Base-by-base conservation (phyloP, 1,140 invertebrate genomes). In the Drosophila chauvacae region DNA sequence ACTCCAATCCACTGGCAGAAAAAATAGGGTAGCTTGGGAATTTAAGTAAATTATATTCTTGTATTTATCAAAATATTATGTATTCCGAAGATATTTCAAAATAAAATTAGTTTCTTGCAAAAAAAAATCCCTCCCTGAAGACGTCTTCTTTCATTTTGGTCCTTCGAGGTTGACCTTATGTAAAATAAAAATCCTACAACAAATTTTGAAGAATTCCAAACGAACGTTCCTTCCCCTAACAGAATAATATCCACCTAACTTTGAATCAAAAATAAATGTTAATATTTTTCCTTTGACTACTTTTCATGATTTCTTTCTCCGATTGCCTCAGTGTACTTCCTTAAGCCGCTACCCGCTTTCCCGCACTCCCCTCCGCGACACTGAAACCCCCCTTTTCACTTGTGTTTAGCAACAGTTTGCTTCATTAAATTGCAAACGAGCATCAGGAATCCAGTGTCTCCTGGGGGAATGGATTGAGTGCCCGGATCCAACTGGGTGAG, bases 391-490 rank as follows among this genome's bases (percentile, higher is more conserved):
- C 28, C 28, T n/a, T 45, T 53, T n/a, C 39, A 18, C 11, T 37
- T 39, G 26, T 44, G 44, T 59, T 66, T 65, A 59, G 58, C 75
- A 84, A 80, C 81, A 71, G 72, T 72, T 84, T 68, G 58, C 59
- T 77, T 66, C 53, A 56, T 74, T 86, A 74, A 71, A 86, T 71
- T 75, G 76, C 76, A 78, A 78, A 78, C 75, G 75, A 78, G 72
- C 70, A 57, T 58, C 75, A 47, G 33, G 42, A 42, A 42, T 66
- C 71, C 58, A 83, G 33, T 69, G 63, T 30, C 65, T 71, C 44
- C 53, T 35, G 35, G 53, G 64, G 51, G 20, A 35, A 59, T 33
- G 44, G 35, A 35, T 42, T 26, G 44, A 50, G 18, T 39, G 20
- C 9, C 4, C n/a, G 20, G 39, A 48, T 56, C 11, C 26, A 5